Base-by-base conservation (phyloP, 2,797 vertebrate species). In the Microctenopoma steveboyesi region DNA sequence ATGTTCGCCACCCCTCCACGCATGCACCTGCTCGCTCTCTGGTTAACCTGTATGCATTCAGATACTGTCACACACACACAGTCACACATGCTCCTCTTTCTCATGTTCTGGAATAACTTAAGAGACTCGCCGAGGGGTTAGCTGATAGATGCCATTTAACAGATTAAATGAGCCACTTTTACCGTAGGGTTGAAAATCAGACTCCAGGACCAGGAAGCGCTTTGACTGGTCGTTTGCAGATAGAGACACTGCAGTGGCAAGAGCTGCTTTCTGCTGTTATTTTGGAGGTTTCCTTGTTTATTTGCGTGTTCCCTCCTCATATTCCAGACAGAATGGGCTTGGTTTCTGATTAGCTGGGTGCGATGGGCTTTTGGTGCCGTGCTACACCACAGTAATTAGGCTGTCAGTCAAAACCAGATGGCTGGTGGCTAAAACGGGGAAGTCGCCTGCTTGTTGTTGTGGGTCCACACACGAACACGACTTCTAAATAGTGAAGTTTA, bases 361-460 rank as follows among this genome's bases (percentile, higher is more conserved):
- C 79, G 39, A 58, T 84, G 86, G 88, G 90, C 85, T 88, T 89
- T 86, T 73, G 89, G 79, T 76, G 88, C 87, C 73, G 75, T 63
- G 76, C 78, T 76, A 88, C 82, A 58, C 78, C 64, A 83, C 80
- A 76, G 85, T 93, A 94, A 95, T 94, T 93, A 93, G 87, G 85
- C 90, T 93, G 94, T 93, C 93, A 92, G 65, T 94, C 94, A 93
- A 91, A 92, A 66, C 50, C 83, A 84, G 86, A 89, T 79, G 86
- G 87, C 87, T 87, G 75, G 65, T 73, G 81, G 85, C 86, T 81
- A 84, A 74, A 81, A 84, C 58, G 42, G 64, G 77, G 69, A 84
- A 82, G 76, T 69, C 16, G 62, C 64, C 43, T 63, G 48, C 46
- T 78, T 76, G 55, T 64, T 73, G 27, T 75, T 81, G 42, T 64